A percentile compares a stretch with the other conserved stretches of the same genome.
phyloP scores from a whole-genome alignment of 2,113 vertebrate genomes.

The Semicossyphus pulcher region DNA sequence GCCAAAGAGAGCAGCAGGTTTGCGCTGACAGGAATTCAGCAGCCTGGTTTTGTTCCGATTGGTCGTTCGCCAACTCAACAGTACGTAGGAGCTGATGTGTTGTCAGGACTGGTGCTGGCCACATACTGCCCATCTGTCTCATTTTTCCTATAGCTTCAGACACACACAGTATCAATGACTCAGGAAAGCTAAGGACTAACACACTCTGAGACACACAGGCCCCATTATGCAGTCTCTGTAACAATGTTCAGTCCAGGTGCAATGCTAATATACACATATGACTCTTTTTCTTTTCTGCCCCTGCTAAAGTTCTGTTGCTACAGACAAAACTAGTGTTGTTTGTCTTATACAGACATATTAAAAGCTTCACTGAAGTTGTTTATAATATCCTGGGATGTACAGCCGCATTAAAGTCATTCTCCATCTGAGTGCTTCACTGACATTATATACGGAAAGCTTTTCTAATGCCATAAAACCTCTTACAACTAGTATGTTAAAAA shows the following conservation, averaged over 20 bases:
- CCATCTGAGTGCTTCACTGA: too few relatives aligned
- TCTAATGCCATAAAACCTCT: too few relatives aligned
- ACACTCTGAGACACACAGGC: constrained; percentile 11
- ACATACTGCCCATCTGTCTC: constrained; percentile 42
- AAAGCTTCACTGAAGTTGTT: too few relatives aligned
- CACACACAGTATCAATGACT: constrained; percentile 30
- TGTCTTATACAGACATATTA: too few relatives aligned
- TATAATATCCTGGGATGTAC: too few relatives aligned
- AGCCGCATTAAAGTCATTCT: too few relatives aligned
- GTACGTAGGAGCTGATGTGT: constrained; percentile 42
- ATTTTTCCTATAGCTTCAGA: constrained; percentile 19
- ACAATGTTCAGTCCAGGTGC: constrained; percentile 17
- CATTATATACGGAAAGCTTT: too few relatives aligned
- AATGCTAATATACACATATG: constrained; percentile 38
- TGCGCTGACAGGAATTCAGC: constrained; percentile 10
- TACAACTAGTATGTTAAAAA: too few relatives aligned
- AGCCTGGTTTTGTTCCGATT: constrained; percentile 4
- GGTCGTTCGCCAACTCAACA: constrained; percentile 25
- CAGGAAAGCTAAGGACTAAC: too few relatives aligned
- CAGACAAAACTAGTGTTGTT: too few relatives aligned
- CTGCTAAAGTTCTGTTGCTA: too few relatives aligned
- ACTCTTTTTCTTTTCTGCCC: neutral
- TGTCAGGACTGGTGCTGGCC: constrained; percentile 26
- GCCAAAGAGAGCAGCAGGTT: constrained; percentile 6
- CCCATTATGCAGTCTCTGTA: constrained; percentile 23